These are phyloP conservation scores for Drosophila parvula DNA, from an alignment of 1,140 invertebrate genomes.

Conservation along the genomic window DNA sequence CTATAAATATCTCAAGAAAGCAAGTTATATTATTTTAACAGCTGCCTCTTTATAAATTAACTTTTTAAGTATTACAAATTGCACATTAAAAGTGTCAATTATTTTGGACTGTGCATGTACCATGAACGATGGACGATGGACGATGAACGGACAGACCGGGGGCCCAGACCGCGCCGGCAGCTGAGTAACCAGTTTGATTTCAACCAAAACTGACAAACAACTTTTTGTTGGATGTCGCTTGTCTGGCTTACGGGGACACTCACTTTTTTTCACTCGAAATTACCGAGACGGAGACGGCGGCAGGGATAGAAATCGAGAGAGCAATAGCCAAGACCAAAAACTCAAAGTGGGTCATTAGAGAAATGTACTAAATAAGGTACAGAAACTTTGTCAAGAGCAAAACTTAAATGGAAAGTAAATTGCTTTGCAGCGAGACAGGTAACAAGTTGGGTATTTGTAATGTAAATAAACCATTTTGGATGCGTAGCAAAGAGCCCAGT, in stretches of 20 bases:
- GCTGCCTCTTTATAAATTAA: not conserved
- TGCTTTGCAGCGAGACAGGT: constrained; percentile 39
- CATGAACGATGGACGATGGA: constrained; percentile 25
- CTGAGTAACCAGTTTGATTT: constrained; percentile 81
- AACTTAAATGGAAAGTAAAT: constrained; percentile 79
- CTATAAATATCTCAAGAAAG: too few species aligned
- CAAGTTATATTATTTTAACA: not conserved
- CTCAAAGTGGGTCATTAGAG: constrained; percentile 81
- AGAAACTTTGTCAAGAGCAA: constrained; percentile 80
- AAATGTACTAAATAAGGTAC: constrained; percentile 83
- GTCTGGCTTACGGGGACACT: constrained; percentile 77
- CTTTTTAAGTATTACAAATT: not conserved
- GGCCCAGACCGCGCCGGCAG: constrained; percentile 35
- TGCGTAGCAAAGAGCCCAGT: constrained; percentile 57
- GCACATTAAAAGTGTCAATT: constrained; percentile 1
- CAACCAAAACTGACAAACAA: constrained; percentile 80
- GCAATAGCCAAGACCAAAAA: constrained; percentile 67
- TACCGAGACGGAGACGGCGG: constrained; percentile 13
- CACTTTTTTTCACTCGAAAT: constrained; percentile 60
- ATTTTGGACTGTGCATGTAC: constrained; percentile 10
- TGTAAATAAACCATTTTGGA: constrained; percentile 80
- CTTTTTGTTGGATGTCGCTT: constrained; percentile 65
- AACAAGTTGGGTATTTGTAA: constrained; percentile 73
- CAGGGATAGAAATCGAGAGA: constrained; percentile 24
- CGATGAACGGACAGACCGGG: constrained; percentile 9